Evolutionary conservation across 2,888 invertebrate genomes (phyloP).

Genomic region (Acrobasis suavella): DNA sequence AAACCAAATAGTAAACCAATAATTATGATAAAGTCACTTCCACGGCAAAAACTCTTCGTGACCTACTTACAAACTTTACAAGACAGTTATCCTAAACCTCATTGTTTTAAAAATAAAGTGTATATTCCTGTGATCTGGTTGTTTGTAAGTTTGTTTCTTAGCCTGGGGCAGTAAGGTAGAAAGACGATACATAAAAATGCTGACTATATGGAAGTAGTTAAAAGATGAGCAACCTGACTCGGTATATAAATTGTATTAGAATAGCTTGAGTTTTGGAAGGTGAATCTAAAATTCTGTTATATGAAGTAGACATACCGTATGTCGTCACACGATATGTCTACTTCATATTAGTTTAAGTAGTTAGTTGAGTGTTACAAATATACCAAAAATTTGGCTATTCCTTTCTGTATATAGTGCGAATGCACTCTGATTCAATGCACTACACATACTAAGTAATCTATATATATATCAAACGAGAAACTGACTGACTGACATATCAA

Average conservation of each 20-base stretch:
- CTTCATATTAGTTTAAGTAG: too few relatives aligned
- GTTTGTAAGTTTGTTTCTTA: conserved; percentile 6
- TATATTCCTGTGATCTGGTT: not conserved
- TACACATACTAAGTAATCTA: too few relatives aligned
- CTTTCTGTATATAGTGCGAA: too few relatives aligned
- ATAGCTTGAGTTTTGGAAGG: not conserved
- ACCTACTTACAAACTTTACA: conserved; percentile 3
- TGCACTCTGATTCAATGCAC: too few relatives aligned
- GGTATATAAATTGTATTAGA: not conserved
- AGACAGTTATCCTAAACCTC: not conserved
- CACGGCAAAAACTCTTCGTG: conserved; percentile 11
- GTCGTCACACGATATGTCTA: too few relatives aligned
- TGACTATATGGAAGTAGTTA: conserved; percentile 2
- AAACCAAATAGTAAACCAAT: conserved; percentile 5
- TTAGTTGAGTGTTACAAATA: too few relatives aligned
- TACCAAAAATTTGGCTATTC: too few relatives aligned
- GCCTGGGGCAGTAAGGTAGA: conserved; percentile 11
- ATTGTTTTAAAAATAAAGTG: not conserved
- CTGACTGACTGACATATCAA: too few relatives aligned
- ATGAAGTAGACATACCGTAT: too few relatives aligned
- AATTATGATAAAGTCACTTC: conserved; percentile 13
- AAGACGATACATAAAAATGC: conserved; percentile 4
- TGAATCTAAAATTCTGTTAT: not conserved
- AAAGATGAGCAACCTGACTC: not conserved
- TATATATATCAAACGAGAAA: too few relatives aligned